Evolutionary conservation across 2,113 vertebrate genomes (phyloP), one percentile per base, ranked within the genome.

Genomic region (Poeciliopsis occidentalis): DNA sequence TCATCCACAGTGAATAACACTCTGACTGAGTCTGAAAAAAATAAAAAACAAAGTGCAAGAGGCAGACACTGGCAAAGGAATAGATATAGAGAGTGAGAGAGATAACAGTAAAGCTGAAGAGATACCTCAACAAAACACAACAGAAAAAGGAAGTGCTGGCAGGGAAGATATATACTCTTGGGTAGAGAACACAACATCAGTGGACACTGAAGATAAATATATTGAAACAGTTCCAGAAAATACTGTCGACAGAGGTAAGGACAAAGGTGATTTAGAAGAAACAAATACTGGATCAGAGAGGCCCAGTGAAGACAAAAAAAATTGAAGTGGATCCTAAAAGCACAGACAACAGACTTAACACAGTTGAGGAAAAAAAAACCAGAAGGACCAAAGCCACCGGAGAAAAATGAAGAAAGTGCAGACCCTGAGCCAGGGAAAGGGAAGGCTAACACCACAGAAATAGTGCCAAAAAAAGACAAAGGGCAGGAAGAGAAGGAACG

Each of bases 401-500:
- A 84, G 64, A 83, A 67, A 67, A 85, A 74, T 30, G 80, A 75
- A 11, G 80, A 32, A 27, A 41, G 44, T 17, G 61, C n/a, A 31
- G 82, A 87, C 41, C 44, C 32, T 63, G 63, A 82, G 54, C 5
- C 44, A 1, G 87, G 84, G 22, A 73, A 12, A 12, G 81, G 17
- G 60, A 86, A 84, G 60, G 85, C 73, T 1, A 81, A 90, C 31
- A 57, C 80, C 66, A 84, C 84, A 3, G 79, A 85, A 30, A 65
- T 65, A 39, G 29, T 73, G 0, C 70, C 89, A 71, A 81, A 54
- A 54, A 89, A 88, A 80, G 81, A 91, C 34, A 93, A 93, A 85
- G 92, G 91, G 8, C 92, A 91, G 61, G 81, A 51, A 47, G 85
- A 87, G n/a, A 85, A 87, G n/a, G n/a, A n/a, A n/a, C n/a, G n/a